These are phyloP conservation scores for Alfaro cultratus DNA, from an alignment of 2,797 vertebrate species.

Conservation along the genomic window DNA sequence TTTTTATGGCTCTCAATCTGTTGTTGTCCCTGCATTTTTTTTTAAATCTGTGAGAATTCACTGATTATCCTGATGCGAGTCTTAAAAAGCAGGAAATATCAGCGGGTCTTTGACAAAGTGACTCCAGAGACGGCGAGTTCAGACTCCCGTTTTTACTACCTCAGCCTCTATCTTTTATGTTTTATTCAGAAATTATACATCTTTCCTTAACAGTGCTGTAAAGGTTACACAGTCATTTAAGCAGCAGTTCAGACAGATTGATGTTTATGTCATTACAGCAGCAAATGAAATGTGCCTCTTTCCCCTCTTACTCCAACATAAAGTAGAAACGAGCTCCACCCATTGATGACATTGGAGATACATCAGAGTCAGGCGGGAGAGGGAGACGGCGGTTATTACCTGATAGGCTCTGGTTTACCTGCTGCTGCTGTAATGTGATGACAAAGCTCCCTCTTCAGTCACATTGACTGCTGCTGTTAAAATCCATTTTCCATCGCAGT, in stretches of 20 bases:
- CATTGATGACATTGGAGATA: constrained; percentile 70
- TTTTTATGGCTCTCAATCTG: constrained; percentile 83
- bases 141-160: constrained; percentile 69
- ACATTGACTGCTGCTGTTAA: constrained; percentile 1
- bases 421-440: constrained; percentile 21
- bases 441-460: constrained; percentile 13
- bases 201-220: constrained; percentile 81
- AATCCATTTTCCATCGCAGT: neutral
- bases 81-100: constrained; percentile 48
- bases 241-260: constrained; percentile 83
- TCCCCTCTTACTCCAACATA: constrained; percentile 60
- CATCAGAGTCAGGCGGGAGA: constrained; percentile 43
- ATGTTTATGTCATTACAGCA: constrained; percentile 82
- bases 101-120: constrained; percentile 59
- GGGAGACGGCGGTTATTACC: constrained; percentile 24
- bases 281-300: constrained; percentile 71
- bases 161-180: constrained; percentile 50
- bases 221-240: constrained; percentile 86
- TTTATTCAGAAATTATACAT: constrained; percentile 78
- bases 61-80: constrained; percentile 57
- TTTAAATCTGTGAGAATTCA: constrained; percentile 70
- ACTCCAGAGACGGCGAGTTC: constrained; percentile 55
- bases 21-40: constrained; percentile 73
- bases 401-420: constrained; percentile 14
- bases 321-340: constrained; percentile 72